These are phyloP conservation scores for Ormyrus rosae DNA, from an alignment of 2,888 invertebrate species.

Conservation along the genomic window DNA sequence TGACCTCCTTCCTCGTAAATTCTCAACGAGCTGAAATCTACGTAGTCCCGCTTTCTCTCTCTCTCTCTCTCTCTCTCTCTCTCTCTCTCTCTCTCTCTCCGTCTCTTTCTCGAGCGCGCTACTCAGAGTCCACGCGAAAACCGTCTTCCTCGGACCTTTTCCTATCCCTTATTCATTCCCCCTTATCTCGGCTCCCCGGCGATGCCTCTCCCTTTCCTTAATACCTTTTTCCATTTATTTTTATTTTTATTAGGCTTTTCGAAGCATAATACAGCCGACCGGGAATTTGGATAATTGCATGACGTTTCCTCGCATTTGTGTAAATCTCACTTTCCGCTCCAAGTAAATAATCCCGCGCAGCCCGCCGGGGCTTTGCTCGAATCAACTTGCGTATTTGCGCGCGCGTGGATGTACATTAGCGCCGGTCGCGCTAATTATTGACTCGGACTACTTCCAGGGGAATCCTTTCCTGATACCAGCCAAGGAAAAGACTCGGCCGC, in stretches of 20 bases:
- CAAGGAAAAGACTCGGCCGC: not conserved
- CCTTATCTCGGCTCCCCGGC: not conserved
- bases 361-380: too few species aligned
- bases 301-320: not conserved
- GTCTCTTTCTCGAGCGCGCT: not conserved
- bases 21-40: conserved; percentile 57
- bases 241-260: conserved; percentile 20
- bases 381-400: too few species aligned
- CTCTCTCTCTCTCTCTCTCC: not conserved
- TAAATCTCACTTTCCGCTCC: not conserved
- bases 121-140: conserved; percentile 16
- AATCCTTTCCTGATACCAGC: not conserved
- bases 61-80: not conserved
- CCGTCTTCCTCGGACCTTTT: not conserved
- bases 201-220: not conserved
- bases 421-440: not conserved
- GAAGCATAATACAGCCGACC: too few species aligned
- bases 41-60: conserved; percentile 4
- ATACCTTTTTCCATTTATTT: conserved; percentile 28
- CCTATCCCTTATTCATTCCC: conserved; percentile 33
- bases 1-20: conserved; percentile 63
- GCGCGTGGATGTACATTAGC: not conserved
- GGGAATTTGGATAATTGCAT: too few species aligned
- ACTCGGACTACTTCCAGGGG: conserved; percentile 9
- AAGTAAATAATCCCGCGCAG: too few species aligned